Conservation (phyloP, 2,888 invertebrate genomes). For the Hydrotaea cyrtoneurina region DNA sequence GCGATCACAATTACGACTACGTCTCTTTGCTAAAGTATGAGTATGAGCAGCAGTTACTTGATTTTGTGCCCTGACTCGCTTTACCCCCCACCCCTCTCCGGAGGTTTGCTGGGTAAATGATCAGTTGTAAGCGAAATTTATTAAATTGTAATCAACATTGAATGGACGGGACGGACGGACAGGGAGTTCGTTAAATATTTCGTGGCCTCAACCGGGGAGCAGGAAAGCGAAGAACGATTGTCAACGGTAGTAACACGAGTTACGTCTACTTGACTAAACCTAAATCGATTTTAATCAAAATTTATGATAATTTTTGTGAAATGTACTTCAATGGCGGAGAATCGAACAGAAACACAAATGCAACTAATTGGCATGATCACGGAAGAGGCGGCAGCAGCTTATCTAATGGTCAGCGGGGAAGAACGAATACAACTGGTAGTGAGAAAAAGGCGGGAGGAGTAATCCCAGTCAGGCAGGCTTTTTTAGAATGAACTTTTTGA, state of each 20-base stretch:
- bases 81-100: neutral
- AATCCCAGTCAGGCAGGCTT: no score
- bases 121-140: conserved; percentile 65
- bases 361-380: neutral
- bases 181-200: conserved; percentile 60
- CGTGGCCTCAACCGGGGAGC: neutral
- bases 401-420: neutral
- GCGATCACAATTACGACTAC: neutral
- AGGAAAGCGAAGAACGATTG: no score
- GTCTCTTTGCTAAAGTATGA: neutral
- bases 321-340: conserved; percentile 14
- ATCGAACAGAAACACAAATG: neutral
- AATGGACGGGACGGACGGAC: conserved; percentile 10
- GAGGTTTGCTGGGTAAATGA: neutral
- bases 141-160: conserved; percentile 66
- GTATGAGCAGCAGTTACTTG: neutral
- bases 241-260: conserved; percentile 26
- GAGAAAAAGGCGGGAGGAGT: no score
- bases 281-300: conserved; percentile 68
- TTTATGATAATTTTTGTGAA: conserved; percentile 64
- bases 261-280: conserved; percentile 47
- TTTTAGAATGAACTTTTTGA: no score
- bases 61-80: neutral
- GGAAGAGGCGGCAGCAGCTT: neutral
- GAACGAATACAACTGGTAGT: no score